These are phyloP conservation scores for Falco novaeseelandiae DNA, from an alignment of 2,797 vertebrate species.

Conservation along the genomic window DNA sequence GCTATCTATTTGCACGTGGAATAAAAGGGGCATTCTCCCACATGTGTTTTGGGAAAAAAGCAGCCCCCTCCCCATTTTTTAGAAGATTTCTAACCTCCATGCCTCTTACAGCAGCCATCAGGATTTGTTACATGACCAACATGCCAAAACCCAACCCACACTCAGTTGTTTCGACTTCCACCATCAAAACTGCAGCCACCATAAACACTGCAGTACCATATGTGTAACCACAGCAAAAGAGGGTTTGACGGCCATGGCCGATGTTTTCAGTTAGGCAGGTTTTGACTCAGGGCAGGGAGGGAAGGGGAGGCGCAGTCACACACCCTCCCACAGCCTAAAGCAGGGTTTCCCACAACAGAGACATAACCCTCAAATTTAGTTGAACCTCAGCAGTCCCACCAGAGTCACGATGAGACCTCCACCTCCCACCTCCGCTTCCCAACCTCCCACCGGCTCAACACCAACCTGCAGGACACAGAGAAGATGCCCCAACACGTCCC, in stretches of 20 bases:
- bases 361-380: neutral
- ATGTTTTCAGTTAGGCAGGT: neutral
- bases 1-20: neutral
- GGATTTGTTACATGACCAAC: neutral
- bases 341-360: accelerated
- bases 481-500: neutral
- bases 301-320: neutral
- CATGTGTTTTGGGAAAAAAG: neutral
- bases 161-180: neutral
- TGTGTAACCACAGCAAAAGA: accelerated
- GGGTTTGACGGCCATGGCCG: accelerated
- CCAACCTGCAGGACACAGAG: neutral
- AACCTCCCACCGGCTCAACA: neutral
- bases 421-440: neutral
- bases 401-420: neutral
- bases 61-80: neutral
- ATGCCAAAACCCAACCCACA: neutral
- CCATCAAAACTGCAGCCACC: neutral
- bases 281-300: neutral
- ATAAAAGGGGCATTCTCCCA: neutral
- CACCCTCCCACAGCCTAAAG: neutral
- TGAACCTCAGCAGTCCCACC: accelerated
- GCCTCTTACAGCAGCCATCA: neutral
- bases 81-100: neutral
- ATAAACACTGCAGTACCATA: neutral